A percentile compares a stretch with the other conserved stretches of the same genome.
Evolutionary conservation across 2,797 vertebrate species (phyloP).

Genomic region (Acrocephalus scirpaceus): DNA sequence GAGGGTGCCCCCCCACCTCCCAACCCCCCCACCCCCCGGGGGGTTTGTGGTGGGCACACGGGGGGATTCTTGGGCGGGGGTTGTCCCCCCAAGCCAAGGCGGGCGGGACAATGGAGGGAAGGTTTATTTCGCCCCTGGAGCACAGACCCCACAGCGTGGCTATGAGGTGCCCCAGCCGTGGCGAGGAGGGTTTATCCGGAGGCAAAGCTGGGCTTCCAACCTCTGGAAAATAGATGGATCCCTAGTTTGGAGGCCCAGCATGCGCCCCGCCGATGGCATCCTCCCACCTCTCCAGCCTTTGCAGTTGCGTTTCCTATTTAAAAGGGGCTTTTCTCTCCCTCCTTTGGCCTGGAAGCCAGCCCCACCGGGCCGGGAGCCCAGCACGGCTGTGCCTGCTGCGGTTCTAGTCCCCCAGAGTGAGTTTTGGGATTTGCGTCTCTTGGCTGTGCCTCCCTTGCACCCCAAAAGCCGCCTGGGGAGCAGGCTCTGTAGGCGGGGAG

Average conservation of each 20-base stretch:
- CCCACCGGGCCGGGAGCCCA: neutral
- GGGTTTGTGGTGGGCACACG: neutral
- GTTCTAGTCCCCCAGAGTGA: neutral
- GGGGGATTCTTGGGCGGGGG: neutral
- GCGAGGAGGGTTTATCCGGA: neutral
- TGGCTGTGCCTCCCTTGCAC: neutral
- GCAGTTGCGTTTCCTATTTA: neutral
- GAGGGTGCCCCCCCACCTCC: neutral
- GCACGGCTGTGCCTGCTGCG: neutral
- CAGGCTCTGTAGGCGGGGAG: neutral
- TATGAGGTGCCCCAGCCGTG: neutral
- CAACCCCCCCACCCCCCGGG: neutral
- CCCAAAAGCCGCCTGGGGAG: neutral
- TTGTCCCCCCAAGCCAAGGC: accelerated
- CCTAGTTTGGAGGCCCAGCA: neutral
- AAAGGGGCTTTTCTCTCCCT: neutral
- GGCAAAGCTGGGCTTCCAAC: neutral
- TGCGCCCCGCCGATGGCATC: neutral
- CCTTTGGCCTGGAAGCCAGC: neutral
- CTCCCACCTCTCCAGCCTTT: neutral
- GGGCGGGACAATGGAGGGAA: neutral
- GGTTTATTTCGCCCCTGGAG: neutral
- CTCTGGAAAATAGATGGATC: neutral
- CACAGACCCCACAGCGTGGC: neutral
- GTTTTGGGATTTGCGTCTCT: neutral